A percentile compares a stretch with the other conserved stretches of the same genome.
These are phyloP conservation scores for Poeciliopsis prolifica DNA, from an alignment of 2,113 vertebrate species.

Conservation along the genomic window DNA sequence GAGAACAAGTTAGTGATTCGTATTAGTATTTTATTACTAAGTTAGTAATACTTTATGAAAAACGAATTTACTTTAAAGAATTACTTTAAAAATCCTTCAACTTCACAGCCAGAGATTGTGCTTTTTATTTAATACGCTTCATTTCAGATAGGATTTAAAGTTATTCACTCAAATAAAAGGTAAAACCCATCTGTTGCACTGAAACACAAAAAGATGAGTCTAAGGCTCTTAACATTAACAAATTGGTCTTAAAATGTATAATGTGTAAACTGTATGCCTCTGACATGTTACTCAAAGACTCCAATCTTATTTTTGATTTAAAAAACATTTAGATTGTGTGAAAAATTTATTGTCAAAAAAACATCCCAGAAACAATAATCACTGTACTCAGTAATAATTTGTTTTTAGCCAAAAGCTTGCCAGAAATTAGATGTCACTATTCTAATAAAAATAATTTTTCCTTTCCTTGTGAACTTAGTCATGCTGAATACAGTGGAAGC, in stretches of 20 bases:
- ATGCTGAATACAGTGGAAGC: conserved; percentile 1
- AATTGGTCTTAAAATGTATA: no score
- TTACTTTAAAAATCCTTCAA: background rate
- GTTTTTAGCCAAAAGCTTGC: background rate
- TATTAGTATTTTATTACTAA: background rate
- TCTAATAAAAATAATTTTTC: background rate
- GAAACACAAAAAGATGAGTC: no score
- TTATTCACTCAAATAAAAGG: no score
- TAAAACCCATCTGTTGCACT: no score
- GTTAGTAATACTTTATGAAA: background rate
- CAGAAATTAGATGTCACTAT: background rate
- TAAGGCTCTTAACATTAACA: no score
- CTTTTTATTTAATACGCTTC: no score
- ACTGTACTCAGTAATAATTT: background rate
- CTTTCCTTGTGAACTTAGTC: background rate
- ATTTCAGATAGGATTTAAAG: no score
- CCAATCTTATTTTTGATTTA: no score
- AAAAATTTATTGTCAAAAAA: background rate
- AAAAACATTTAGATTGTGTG: no score
- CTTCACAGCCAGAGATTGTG: background rate
- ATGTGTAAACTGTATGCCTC: no score
- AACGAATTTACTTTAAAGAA: background rate
- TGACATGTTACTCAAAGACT: no score
- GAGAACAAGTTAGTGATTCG: background rate
- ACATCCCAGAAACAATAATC: background rate